These are phyloP conservation scores for Drosophila triauraria DNA, from an alignment of 1,140 invertebrate genomes.

Conservation along the genomic window DNA sequence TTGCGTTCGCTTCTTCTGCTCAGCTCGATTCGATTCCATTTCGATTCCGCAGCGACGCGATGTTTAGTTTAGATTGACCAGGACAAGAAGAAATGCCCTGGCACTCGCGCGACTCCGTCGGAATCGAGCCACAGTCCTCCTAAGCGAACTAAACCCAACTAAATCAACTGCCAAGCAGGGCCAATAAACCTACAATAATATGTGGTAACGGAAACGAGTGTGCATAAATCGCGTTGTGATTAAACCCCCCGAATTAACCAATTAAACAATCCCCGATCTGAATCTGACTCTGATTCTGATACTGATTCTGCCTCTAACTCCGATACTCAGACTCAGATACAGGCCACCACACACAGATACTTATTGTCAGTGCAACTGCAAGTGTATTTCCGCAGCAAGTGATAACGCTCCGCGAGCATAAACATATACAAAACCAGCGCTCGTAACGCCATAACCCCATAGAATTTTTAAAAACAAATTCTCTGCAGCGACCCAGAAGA, in stretches of 20 bases:
- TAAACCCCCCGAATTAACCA: conserved; percentile 21
- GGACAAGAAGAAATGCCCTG: conserved; percentile 69
- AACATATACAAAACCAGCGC: conserved; percentile 7
- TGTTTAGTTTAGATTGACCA: conserved; percentile 68
- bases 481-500: conserved; percentile 21
- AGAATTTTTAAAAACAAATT: conserved; percentile 25
- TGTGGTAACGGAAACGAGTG: conserved; percentile 40
- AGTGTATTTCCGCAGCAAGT: conserved; percentile 29
- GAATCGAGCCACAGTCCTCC: conserved; percentile 45
- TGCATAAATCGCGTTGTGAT: conserved; percentile 49
- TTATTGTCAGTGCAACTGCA: conserved; percentile 34
- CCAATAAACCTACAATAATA: conserved; percentile 17
- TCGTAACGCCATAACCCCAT: neutral
- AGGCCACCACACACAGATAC: conserved; percentile 10
- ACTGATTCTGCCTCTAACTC: conserved; percentile 1
- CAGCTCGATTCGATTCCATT: conserved; percentile 32
- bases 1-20: conserved; percentile 44
- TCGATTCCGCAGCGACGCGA: conserved; percentile 47
- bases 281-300: conserved; percentile 7
- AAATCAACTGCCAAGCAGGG: conserved; percentile 32
- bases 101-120: conserved; percentile 59
- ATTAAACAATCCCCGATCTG: conserved; percentile 19
- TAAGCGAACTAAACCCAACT: conserved; percentile 2
- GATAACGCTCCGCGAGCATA: conserved; percentile 21
- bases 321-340: conserved; percentile 1